phyloP scores from a whole-genome alignment of 2,113 vertebrate genomes.

The Hemiprocne comata region DNA sequence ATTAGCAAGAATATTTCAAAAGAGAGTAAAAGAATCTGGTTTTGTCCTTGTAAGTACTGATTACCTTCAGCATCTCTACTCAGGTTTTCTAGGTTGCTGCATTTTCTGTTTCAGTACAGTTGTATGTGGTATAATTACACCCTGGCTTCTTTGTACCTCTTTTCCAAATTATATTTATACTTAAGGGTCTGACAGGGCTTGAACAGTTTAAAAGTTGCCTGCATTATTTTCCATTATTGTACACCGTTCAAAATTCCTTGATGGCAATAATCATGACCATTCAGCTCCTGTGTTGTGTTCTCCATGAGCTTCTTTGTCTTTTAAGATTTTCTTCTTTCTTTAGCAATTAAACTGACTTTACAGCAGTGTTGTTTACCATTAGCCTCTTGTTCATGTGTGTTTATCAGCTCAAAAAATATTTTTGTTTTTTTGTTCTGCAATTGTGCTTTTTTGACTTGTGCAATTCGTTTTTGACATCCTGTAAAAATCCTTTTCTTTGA shows the following conservation, averaged over 20 bases:
- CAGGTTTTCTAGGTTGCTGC: neutral
- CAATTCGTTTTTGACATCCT: neutral
- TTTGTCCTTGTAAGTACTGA: neutral
- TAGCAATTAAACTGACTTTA: slow-evolving; percentile 46
- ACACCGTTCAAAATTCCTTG: slow-evolving; percentile 23
- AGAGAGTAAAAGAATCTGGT: neutral
- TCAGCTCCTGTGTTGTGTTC: neutral
- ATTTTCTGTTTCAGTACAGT: slow-evolving; percentile 14
- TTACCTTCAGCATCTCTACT: neutral
- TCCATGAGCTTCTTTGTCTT: neutral
- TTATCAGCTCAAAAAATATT: neutral
- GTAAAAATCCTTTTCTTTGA: neutral
- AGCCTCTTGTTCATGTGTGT: neutral
- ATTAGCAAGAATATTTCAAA: neutral
- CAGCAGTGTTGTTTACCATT: slow-evolving; percentile 35
- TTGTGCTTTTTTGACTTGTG: neutral
- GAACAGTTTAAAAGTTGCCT: slow-evolving; percentile 21
- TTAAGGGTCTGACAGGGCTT: neutral
- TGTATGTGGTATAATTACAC: slow-evolving; percentile 22
- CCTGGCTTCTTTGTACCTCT: neutral
- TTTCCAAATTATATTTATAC: slow-evolving; percentile 11
- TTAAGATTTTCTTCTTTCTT: slow-evolving; percentile 37
- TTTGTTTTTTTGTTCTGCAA: neutral
- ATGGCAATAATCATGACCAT: neutral
- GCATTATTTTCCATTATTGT: slow-evolving; percentile 10